Conservation (phyloP, 1,140 invertebrate genomes). For the Drosophila burlai region DNA sequence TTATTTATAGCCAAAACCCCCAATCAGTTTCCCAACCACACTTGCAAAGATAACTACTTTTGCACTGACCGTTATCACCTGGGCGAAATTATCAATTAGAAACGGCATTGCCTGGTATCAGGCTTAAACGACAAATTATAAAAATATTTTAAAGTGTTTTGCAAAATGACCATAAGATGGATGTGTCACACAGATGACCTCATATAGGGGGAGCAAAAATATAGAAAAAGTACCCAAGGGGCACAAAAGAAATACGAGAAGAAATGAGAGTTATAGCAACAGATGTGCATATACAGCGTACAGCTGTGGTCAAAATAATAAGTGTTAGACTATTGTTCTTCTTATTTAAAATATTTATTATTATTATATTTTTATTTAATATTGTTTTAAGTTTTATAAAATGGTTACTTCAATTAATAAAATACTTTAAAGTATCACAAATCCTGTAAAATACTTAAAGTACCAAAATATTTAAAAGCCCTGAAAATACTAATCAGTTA, state of each 20-base stretch:
- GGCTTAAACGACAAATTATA: conserved; percentile 10
- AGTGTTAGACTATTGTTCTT: not conserved
- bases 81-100: conserved; percentile 23
- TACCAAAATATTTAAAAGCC: not conserved
- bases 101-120: conserved; percentile 30
- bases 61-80: conserved; percentile 23
- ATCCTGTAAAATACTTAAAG: not conserved
- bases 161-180: conserved; percentile 15
- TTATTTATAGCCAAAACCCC: conserved; percentile 13
- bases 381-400: too few species aligned
- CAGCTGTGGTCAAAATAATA: not conserved
- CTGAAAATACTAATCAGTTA: not conserved
- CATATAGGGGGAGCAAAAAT: conserved; percentile 17
- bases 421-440: too few species aligned
- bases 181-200: conserved; percentile 44
- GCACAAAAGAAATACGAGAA: not conserved
- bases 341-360: not conserved
- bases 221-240: conserved; percentile 4
- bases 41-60: conserved; percentile 32
- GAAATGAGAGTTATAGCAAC: conserved; percentile 14
- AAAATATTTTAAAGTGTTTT: conserved; percentile 21
- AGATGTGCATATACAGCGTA: conserved; percentile 31
- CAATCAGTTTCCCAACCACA: conserved; percentile 25
- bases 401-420: not conserved
- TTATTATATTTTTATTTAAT: not conserved